phyloP scores from a whole-genome alignment of 2,888 invertebrate species.

The Sphaeridia pumilis region DNA sequence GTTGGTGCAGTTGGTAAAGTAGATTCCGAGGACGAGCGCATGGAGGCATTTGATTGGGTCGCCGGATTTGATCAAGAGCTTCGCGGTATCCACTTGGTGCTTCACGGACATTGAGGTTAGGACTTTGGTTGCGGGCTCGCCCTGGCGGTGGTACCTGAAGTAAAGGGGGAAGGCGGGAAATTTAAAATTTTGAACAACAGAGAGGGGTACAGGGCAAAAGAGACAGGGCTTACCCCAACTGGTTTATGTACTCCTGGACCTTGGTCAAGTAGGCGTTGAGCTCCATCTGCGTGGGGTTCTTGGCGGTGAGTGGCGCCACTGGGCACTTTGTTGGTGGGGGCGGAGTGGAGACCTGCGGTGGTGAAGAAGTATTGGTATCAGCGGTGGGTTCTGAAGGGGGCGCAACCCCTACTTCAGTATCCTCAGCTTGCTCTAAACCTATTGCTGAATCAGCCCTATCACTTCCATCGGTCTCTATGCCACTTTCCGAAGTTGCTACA shows the following conservation, averaged over 20 bases:
- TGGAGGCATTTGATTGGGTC: conserved; percentile 34
- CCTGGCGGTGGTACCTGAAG: conserved; percentile 28
- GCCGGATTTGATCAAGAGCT: conserved; percentile 23
- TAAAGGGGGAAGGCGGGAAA: neutral
- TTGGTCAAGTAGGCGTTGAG: conserved; percentile 23
- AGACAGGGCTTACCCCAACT: conserved; percentile 22
- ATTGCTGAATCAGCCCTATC: too few species aligned
- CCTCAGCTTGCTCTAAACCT: too few species aligned
- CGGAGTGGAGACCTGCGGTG: too few species aligned
- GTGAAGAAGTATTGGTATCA: too few species aligned
- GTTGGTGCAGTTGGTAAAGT: conserved; percentile 29
- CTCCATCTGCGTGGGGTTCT: conserved; percentile 21
- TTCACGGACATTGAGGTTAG: conserved; percentile 30
- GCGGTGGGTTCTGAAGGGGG: too few species aligned
- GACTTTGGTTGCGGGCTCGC: conserved; percentile 30
- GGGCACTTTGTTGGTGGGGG: too few species aligned
- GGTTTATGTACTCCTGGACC: conserved; percentile 29
- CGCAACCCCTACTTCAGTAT: too few species aligned
- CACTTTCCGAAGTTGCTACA: too few species aligned
- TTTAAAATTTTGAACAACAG: neutral
- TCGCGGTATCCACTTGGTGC: conserved; percentile 28
- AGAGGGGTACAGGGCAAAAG: neutral
- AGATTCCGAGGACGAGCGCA: conserved; percentile 29
- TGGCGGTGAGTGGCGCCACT: conserved; percentile 10
- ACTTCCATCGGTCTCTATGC: too few species aligned